Evolutionary conservation across 1,140 invertebrate species (phyloP).

Genomic region (Elymnias hypermnestra): DNA sequence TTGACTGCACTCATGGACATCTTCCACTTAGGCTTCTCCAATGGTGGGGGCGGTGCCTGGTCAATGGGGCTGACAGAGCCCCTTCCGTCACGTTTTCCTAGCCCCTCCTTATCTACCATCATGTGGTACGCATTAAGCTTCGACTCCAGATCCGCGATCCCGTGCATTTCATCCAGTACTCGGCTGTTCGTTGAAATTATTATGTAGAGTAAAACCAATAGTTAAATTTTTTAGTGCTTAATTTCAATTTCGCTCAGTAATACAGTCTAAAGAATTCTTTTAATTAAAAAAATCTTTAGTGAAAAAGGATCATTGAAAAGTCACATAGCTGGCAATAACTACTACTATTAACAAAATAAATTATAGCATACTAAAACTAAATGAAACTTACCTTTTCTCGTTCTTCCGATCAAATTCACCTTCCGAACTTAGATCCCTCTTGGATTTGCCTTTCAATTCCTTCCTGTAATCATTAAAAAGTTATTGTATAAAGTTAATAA

Average conservation of each 20-base stretch:
- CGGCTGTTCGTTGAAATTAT: slow-evolving; percentile 33
- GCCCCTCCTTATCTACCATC: slow-evolving; percentile 83
- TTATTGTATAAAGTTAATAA: no score
- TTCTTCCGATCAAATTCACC: slow-evolving; percentile 79
- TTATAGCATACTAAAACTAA: no score
- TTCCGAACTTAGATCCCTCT: slow-evolving; percentile 75
- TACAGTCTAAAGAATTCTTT: no score
- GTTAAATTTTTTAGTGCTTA: no score
- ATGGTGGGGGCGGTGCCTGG: slow-evolving; percentile 57
- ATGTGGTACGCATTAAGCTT: slow-evolving; percentile 87
- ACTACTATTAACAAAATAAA: no score
- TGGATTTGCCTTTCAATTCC: slow-evolving; percentile 73
- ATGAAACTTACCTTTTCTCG: slow-evolving; percentile 77
- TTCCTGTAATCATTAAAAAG: slow-evolving; percentile 47
- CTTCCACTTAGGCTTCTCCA: slow-evolving; percentile 76
- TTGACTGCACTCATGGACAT: slow-evolving; percentile 76
- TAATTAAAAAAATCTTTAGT: no score
- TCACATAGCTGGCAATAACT: not conserved
- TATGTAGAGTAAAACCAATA: no score
- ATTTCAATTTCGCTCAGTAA: no score
- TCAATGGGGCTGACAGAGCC: slow-evolving; percentile 54
- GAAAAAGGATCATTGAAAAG: no score
- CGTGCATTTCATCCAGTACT: slow-evolving; percentile 79
- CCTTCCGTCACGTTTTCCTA: slow-evolving; percentile 65
- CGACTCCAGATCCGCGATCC: slow-evolving; percentile 85